Percentiles rank a stretch among this genome's conserved stretches.
Conservation (phyloP, 2,888 invertebrate species). For the Poecilus cupreus region DNA sequence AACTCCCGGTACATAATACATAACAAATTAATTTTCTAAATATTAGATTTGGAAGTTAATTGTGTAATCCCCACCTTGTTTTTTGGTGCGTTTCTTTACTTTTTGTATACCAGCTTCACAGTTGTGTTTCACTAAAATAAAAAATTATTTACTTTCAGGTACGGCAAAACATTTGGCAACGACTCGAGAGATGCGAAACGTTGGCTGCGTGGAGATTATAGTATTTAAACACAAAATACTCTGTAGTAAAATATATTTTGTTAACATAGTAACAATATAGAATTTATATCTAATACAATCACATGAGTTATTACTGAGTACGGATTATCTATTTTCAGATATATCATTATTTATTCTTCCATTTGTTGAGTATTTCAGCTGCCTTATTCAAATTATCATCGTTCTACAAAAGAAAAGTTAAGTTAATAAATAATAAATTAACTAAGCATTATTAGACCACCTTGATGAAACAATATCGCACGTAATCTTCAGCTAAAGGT, state of each 20-base stretch:
- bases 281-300: conserved; percentile 40
- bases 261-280: conserved; percentile 23
- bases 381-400: conserved; percentile 83
- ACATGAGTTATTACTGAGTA: conserved; percentile 60
- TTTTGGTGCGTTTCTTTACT: too few species aligned
- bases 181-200: conserved; percentile 84
- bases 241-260: conserved; percentile 46
- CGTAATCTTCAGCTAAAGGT: conserved; percentile 86
- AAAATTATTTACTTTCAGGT: conserved; percentile 74
- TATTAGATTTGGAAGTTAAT: too few species aligned
- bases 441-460: conserved; percentile 74
- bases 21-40: too few species aligned
- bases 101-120: too few species aligned
- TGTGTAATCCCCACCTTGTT: too few species aligned
- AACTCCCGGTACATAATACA: too few species aligned
- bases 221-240: conserved; percentile 57
- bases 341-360: conserved; percentile 65
- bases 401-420: conserved; percentile 76
- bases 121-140: too few species aligned
- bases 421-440: neutral
- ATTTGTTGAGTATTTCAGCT: conserved; percentile 73
- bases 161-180: conserved; percentile 85
- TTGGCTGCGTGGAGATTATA: conserved; percentile 81
- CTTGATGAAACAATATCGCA: conserved; percentile 97
- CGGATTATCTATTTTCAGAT: neutral